Conservation (phyloP, 2,113 vertebrate species). For the Equus quagga region DNA sequence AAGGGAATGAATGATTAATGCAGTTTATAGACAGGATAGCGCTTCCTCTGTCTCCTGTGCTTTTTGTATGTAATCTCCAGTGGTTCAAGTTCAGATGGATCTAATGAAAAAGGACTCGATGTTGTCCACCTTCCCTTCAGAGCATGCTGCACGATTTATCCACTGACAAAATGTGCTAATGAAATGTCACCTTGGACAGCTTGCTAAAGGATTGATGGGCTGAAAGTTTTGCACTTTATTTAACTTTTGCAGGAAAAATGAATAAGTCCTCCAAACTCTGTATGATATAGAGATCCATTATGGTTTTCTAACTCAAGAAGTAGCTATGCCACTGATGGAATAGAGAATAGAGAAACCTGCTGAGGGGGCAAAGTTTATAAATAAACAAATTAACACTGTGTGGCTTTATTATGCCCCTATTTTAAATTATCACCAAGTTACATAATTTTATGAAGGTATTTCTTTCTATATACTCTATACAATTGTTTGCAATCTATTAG, state of each 20-base stretch:
- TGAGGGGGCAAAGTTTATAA: constrained; percentile 69
- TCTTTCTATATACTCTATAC: background rate
- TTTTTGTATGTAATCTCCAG: constrained; percentile 90
- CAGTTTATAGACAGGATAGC: constrained; percentile 90
- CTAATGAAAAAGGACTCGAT: constrained; percentile 94
- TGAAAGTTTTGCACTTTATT: constrained; percentile 94
- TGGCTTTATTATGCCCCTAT: background rate
- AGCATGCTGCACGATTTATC: constrained; percentile 91
- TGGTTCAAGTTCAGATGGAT: constrained; percentile 89
- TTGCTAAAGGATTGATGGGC: constrained; percentile 93
- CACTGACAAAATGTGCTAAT: constrained; percentile 97
- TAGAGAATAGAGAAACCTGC: constrained; percentile 51
- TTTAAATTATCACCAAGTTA: constrained; percentile 39
- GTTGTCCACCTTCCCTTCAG: constrained; percentile 89
- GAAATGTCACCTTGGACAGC: constrained; percentile 96
- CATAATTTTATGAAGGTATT: constrained; percentile 37
- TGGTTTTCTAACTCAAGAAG: constrained; percentile 76
- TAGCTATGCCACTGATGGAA: constrained; percentile 61
- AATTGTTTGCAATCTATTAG: constrained; percentile 3
- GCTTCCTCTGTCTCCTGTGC: constrained; percentile 85
- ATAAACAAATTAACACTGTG: constrained; percentile 67
- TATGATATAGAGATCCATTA: constrained; percentile 87
- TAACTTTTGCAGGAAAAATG: constrained; percentile 91
- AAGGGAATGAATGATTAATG: constrained; percentile 93
- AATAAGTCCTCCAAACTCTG: constrained; percentile 87